Evolutionary conservation across 1,140 invertebrate genomes (phyloP).

Genomic region (Nephila pilipes): DNA sequence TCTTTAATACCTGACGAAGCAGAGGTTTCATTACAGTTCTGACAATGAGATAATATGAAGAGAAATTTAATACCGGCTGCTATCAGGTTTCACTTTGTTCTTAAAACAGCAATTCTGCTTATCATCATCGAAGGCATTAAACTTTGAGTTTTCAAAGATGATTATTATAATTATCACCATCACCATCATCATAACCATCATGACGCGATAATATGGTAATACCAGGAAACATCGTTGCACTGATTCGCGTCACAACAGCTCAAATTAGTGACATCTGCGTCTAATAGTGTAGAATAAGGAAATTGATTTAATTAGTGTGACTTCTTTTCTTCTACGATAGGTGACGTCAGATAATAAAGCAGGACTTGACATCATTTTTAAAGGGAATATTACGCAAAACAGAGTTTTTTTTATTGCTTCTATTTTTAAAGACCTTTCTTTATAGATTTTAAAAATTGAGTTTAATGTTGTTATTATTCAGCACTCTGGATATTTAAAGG

Average conservation of each 20-base stretch:
- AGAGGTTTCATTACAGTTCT: constrained; percentile 22
- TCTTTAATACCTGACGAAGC: constrained; percentile 35
- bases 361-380: background rate
- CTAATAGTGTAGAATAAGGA: constrained; percentile 51
- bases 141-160: constrained; percentile 53
- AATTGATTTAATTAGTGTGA: constrained; percentile 65
- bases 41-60: constrained; percentile 12
- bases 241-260: constrained; percentile 37
- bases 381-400: background rate
- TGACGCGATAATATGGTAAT: constrained; percentile 52
- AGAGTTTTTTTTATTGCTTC: too few relatives aligned
- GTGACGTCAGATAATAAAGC: background rate
- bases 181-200: constrained; percentile 47
- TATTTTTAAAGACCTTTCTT: too few relatives aligned
- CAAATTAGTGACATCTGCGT: constrained; percentile 28
- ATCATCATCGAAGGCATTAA: constrained; percentile 62
- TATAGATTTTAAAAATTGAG: too few relatives aligned
- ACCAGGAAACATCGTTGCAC: constrained; percentile 32
- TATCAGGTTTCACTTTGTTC: constrained; percentile 28
- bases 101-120: constrained; percentile 52
- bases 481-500: too few relatives aligned
- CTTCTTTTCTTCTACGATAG: constrained; percentile 10
- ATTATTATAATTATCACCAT: constrained; percentile 67
- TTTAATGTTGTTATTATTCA: too few relatives aligned
- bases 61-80: constrained; percentile 53